Conservation (phyloP, 2,888 invertebrate species). For the Phrixothrix hirtus region DNA sequence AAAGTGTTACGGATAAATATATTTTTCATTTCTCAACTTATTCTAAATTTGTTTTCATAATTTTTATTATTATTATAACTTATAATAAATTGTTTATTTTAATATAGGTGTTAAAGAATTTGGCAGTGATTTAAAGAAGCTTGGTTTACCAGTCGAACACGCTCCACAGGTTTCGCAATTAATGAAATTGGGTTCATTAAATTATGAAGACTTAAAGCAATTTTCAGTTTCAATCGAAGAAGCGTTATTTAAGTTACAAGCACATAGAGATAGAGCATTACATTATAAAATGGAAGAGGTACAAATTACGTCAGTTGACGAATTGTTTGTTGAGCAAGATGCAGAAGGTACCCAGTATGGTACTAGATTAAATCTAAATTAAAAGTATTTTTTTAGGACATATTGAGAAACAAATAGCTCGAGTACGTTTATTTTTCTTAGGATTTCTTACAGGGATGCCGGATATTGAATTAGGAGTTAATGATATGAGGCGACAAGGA, state of each 20-base stretch:
- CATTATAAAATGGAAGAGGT: constrained; percentile 96
- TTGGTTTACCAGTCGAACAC: constrained; percentile 95
- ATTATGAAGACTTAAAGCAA: constrained; percentile 86
- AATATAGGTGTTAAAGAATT: constrained; percentile 79
- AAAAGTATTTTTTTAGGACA: constrained; percentile 49
- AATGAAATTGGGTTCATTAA: constrained; percentile 91
- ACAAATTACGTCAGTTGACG: constrained; percentile 91
- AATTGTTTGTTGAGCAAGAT: constrained; percentile 87
- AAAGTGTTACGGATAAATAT: no score
- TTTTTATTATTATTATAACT: no score
- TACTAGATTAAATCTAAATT: not conserved
- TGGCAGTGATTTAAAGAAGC: constrained; percentile 88
- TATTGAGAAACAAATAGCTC: constrained; percentile 87
- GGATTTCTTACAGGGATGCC: constrained; percentile 97
- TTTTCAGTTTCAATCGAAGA: constrained; percentile 93
- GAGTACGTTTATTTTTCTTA: constrained; percentile 93
- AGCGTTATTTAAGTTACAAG: constrained; percentile 81
- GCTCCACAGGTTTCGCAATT: constrained; percentile 96
- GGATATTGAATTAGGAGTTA: constrained; percentile 93
- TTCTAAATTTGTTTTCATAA: no score
- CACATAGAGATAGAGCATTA: constrained; percentile 85
- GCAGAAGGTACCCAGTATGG: constrained; percentile 78
- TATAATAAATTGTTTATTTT: not conserved
- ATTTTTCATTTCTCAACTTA: no score
- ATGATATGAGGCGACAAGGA: constrained; percentile 97